phyloP scores from a whole-genome alignment of 2,113 vertebrate genomes.

The Solea senegalensis region DNA sequence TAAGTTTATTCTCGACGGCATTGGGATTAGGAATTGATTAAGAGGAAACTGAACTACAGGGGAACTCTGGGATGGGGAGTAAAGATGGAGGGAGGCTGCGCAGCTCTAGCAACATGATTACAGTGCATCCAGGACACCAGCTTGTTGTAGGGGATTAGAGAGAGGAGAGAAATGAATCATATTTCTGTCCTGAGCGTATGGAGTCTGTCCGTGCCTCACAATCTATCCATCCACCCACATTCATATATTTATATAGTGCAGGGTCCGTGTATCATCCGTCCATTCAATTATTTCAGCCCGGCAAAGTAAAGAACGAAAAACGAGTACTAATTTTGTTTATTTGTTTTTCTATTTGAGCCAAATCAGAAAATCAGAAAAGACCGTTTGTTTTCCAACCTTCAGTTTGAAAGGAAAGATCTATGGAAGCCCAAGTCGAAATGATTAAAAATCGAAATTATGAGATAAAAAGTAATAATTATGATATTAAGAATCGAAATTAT shows the following conservation, averaged over 20 bases:
- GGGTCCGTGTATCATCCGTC: no score
- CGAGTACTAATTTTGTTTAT: no score
- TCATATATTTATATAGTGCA: constrained; percentile 12
- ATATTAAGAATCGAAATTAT: no score
- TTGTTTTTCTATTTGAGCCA: no score
- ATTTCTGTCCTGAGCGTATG: constrained; percentile 77
- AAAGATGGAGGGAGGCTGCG: constrained; percentile 28
- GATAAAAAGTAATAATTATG: no score
- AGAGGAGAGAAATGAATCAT: constrained; percentile 82
- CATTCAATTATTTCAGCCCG: no score
- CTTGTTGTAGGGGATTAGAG: constrained; percentile 77
- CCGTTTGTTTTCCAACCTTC: no score
- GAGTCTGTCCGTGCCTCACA: constrained; percentile 57
- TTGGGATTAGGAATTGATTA: constrained; percentile 81
- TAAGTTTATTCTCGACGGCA: constrained; percentile 3
- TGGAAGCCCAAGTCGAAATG: no score
- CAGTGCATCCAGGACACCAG: constrained; percentile 70
- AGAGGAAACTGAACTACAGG: constrained; percentile 69
- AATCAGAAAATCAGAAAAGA: no score
- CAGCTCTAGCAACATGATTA: constrained; percentile 68
- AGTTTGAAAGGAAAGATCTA: no score
- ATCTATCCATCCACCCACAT: constrained; percentile 39
- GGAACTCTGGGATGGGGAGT: background rate
- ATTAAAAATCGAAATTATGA: no score
- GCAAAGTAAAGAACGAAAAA: no score